A percentile compares a stretch with the other conserved stretches of the same genome.
phyloP scores from a whole-genome alignment of 2,888 invertebrate genomes.

The Venusia cambrica region DNA sequence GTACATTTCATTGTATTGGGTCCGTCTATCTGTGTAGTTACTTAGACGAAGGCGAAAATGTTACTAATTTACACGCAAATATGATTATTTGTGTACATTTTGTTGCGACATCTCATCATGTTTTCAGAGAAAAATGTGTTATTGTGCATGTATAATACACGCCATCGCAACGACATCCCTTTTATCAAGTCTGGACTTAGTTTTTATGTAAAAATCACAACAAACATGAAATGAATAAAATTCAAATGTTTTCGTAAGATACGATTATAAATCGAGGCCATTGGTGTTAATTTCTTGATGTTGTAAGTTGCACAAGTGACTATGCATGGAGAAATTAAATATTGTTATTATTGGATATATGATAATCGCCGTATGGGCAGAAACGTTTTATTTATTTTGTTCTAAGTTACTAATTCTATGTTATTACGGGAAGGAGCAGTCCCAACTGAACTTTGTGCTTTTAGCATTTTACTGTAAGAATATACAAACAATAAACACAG shows the following conservation, averaged over 20 bases:
- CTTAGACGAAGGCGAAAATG: conserved; percentile 9
- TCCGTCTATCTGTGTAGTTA: conserved; percentile 39
- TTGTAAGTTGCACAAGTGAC: conserved; percentile 67
- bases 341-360: conserved; percentile 53
- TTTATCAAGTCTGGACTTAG: conserved; percentile 12
- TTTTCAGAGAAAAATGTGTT: conserved; percentile 20
- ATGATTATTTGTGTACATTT: no score
- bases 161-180: conserved; percentile 12
- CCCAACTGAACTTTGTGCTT: conserved; percentile 69
- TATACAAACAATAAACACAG: conserved; percentile 64
- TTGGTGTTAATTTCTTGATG: conserved; percentile 68
- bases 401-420: conserved; percentile 76
- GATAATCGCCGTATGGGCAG: conserved; percentile 65
- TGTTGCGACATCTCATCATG: conserved; percentile 18
- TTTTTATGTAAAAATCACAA: conserved; percentile 14
- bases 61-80: conserved; percentile 16
- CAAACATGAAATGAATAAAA: conserved; percentile 21
- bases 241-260: conserved; percentile 37
- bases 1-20: conserved; percentile 78
- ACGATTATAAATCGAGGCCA: conserved; percentile 78
- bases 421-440: conserved; percentile 63
- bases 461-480: conserved; percentile 68
- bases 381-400: conserved; percentile 77
- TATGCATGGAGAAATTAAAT: conserved; percentile 68
- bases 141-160: conserved; percentile 12